Conservation (phyloP, 1,140 invertebrate genomes). For the Nebria ingens region DNA sequence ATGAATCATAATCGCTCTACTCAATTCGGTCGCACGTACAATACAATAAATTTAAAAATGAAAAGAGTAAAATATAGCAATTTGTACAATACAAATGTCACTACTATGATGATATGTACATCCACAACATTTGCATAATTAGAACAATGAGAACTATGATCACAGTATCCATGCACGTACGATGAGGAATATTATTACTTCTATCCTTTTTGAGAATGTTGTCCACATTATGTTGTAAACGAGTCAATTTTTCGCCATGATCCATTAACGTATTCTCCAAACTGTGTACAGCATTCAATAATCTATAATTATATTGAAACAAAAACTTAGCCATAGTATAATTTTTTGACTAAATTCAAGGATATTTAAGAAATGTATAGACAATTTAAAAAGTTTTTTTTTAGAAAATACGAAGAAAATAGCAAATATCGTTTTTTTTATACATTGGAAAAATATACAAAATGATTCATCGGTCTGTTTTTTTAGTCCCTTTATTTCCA, state of each 20-base stretch:
- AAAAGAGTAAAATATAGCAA: too few species aligned
- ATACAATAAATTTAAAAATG: too few species aligned
- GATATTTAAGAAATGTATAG: too few species aligned
- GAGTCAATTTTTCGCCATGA: slow-evolving; percentile 24
- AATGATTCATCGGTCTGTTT: too few species aligned
- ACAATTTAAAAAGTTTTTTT: too few species aligned
- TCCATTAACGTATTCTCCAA: slow-evolving; percentile 25
- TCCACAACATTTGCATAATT: slow-evolving; percentile 1
- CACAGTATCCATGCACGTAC: neutral
- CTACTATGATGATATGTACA: slow-evolving; percentile 2
- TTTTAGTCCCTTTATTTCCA: too few species aligned
- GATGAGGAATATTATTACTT: neutral
- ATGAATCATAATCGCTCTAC: too few species aligned
- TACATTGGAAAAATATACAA: too few species aligned
- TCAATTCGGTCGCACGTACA: too few species aligned
- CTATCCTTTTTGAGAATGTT: neutral
- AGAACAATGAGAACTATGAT: slow-evolving; percentile 1
- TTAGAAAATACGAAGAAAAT: too few species aligned
- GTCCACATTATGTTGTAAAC: slow-evolving; percentile 22
- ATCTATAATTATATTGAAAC: slow-evolving; percentile 20
- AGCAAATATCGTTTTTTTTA: too few species aligned
- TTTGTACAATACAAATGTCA: slow-evolving; percentile 1
- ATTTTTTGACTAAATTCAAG: slow-evolving; percentile 1
- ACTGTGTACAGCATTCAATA: slow-evolving; percentile 26
- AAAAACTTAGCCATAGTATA: neutral